A percentile compares a stretch with the other conserved stretches of the same genome.
Evolutionary conservation across 1,140 invertebrate genomes (phyloP).

Genomic region (Bombus sibiricus): DNA sequence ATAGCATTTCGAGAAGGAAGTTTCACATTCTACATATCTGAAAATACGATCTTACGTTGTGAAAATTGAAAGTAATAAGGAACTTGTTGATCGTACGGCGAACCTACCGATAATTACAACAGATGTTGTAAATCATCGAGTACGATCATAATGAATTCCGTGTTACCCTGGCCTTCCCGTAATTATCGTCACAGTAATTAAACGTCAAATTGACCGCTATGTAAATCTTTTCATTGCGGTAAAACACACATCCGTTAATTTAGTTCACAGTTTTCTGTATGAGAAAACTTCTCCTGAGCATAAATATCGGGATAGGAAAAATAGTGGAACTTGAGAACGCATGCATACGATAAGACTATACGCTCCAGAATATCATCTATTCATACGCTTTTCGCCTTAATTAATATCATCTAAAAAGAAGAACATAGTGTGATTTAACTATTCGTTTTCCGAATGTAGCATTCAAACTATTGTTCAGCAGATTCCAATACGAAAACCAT

Average conservation of each 20-base stretch:
- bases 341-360: neutral
- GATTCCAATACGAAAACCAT: too few species aligned
- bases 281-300: neutral
- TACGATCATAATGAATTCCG: constrained; percentile 13
- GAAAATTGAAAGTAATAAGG: neutral
- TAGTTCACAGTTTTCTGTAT: neutral
- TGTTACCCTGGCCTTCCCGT: neutral
- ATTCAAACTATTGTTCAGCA: neutral
- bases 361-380: neutral
- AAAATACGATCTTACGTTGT: neutral
- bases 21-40: neutral
- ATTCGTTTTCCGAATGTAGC: neutral
- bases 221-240: constrained; percentile 18
- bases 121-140: neutral
- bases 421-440: neutral
- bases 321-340: neutral
- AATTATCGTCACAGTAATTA: constrained; percentile 34
- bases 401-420: neutral
- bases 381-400: neutral
- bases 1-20: neutral
- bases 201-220: constrained; percentile 42
- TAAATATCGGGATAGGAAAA: constrained; percentile 22
- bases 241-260: constrained; percentile 42
- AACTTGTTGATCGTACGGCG: neutral
- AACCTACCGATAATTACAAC: neutral